A percentile compares a stretch with the other conserved stretches of the same genome.
Conservation (phyloP, 1,140 invertebrate species). For the Gonioctena quinquepunctata region DNA sequence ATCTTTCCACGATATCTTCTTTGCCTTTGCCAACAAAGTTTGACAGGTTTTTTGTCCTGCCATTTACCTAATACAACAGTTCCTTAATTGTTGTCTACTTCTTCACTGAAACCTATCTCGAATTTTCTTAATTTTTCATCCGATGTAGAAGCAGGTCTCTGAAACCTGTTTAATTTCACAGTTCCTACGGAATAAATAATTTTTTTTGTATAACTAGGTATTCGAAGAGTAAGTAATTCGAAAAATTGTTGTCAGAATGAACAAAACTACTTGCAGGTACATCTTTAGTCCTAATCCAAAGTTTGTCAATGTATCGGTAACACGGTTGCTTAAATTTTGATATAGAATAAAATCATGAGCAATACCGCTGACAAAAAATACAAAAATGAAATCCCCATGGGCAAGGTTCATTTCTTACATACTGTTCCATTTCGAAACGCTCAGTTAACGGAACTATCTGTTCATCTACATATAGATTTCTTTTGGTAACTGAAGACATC, state of each 20-base stretch:
- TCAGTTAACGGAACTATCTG: slow-evolving; percentile 20
- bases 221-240: slow-evolving; percentile 19
- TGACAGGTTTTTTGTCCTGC: slow-evolving; percentile 53
- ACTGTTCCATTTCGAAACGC: slow-evolving; percentile 1
- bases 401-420: slow-evolving; percentile 17
- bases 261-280: slow-evolving; percentile 1
- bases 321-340: slow-evolving; percentile 4
- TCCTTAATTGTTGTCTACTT: slow-evolving; percentile 45
- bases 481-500: background rate
- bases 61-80: slow-evolving; percentile 52
- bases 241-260: slow-evolving; percentile 26
- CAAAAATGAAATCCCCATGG: slow-evolving; percentile 21
- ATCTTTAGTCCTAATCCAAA: slow-evolving; percentile 17
- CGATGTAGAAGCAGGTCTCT: slow-evolving; percentile 45
- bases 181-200: slow-evolving; percentile 37
- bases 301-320: background rate
- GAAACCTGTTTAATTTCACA: slow-evolving; percentile 49
- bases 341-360: slow-evolving; percentile 19
- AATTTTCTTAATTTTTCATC: slow-evolving; percentile 53
- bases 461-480: background rate
- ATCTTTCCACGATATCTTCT: slow-evolving; percentile 51
- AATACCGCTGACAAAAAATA: slow-evolving; percentile 11
- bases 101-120: slow-evolving; percentile 49
- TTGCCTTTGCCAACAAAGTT: slow-evolving; percentile 55
- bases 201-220: background rate